A percentile compares a stretch with the other conserved stretches of the same genome.
Evolutionary conservation across 2,888 invertebrate species (phyloP).

Genomic region (Andrena minutula): DNA sequence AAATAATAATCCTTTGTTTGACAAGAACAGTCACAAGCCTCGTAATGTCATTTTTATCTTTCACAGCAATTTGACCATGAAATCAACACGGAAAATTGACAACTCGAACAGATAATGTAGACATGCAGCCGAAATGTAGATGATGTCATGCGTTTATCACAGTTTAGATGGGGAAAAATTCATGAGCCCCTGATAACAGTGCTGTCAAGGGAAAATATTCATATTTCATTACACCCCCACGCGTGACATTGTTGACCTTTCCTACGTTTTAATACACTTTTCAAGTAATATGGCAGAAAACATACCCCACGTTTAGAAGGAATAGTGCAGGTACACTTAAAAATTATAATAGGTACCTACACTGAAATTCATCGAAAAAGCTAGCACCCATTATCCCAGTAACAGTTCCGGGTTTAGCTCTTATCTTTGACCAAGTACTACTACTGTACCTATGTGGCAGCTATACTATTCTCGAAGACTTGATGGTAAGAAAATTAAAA

Average conservation of each 20-base stretch:
- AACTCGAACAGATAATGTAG: neutral
- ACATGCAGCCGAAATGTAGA: neutral
- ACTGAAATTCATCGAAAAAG: too few species aligned
- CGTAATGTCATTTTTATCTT: neutral
- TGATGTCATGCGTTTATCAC: conserved; percentile 3
- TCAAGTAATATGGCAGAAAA: too few species aligned
- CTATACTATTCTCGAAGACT: too few species aligned
- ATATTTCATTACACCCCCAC: neutral
- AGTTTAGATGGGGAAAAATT: neutral
- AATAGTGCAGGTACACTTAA: too few species aligned
- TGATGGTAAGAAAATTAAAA: too few species aligned
- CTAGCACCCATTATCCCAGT: too few species aligned
- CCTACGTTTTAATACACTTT: neutral
- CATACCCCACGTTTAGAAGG: too few species aligned
- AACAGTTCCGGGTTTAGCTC: too few species aligned
- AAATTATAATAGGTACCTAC: too few species aligned
- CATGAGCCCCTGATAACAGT: neutral
- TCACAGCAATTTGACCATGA: neutral
- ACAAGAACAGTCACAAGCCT: neutral
- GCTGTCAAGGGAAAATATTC: neutral
- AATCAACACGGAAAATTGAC: neutral
- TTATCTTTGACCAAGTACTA: too few species aligned
- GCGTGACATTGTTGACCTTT: neutral
- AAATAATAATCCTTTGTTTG: neutral
- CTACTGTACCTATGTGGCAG: too few species aligned